Base-by-base conservation (phyloP, 2,888 invertebrate species). In the Anthophora plumipes region DNA sequence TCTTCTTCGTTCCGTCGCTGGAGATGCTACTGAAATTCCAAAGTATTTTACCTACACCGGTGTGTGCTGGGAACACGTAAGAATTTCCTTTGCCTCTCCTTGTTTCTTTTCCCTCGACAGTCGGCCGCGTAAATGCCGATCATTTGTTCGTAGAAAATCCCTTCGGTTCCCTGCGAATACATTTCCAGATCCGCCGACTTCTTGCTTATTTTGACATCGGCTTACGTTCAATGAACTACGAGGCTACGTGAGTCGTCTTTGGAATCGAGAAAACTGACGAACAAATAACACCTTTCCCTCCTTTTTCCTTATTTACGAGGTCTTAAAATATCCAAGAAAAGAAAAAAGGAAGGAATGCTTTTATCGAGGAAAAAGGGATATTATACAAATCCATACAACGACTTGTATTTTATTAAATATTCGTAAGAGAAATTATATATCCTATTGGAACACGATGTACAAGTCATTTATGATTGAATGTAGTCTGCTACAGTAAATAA, bases 241-340 rank as follows among this genome's bases (percentile, higher is more conserved):
- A 64, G 61, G 46, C 66, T 74, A 76, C 76, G 79, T 76, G 79
- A 83, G 79, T 46, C 12, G 71, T 31, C 22, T 71, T 54, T 52
- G 48, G 74, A 70, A 70, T 72, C 55, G 43, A 11, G 14, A 41
- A 37, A 25, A 57, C 54, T 55, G 60, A 61, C 54, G 41, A 67
- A 50, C 54, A 69, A 80, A 83, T 76, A 69, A 76, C 64, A 20
- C 22, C 14, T 41, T 41, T 57, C 48, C n/a, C 48, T 52, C n/a
- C 17, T 43, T 37, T 50, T 70, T 50, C 55, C 31, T 31, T 31
- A 31, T 31, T 31, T 31, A 31, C n/a, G n/a, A n/a, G n/a, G n/a
- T n/a, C n/a, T n/a, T n/a, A n/a, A n/a, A n/a, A n/a, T n/a, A n/a
- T n/a, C n/a, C n/a, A n/a, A n/a, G n/a, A n/a, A n/a, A n/a, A n/a